Evolutionary conservation across 2,797 vertebrate species (phyloP).

Genomic region (Enteromius trimaculatus): DNA sequence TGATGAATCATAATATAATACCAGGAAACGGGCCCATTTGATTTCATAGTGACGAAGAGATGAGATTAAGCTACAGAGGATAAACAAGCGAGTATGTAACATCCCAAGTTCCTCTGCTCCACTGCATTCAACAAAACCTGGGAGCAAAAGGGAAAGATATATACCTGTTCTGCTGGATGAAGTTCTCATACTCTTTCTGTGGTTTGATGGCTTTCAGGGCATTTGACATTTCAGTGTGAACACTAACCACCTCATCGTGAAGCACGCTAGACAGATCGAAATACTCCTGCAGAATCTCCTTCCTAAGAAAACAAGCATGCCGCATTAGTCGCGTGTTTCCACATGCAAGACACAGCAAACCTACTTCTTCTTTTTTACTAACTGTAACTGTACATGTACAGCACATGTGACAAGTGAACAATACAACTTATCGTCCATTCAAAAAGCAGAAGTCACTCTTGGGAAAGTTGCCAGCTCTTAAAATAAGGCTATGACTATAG

Average conservation of each 20-base stretch:
- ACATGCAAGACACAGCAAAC: neutral
- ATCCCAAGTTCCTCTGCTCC: neutral
- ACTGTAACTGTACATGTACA: neutral
- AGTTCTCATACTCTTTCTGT: constrained; percentile 84
- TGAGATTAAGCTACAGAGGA: neutral
- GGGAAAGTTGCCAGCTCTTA: constrained; percentile 3
- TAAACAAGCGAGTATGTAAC: neutral
- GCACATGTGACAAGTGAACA: neutral
- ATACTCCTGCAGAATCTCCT: constrained; percentile 92
- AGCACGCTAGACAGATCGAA: constrained; percentile 89
- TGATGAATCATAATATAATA: neutral
- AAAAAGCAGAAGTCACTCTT: constrained; percentile 48
- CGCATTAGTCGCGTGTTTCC: neutral
- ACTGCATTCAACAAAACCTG: neutral
- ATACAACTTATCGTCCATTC: neutral
- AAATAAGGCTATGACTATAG: neutral
- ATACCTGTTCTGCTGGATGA: constrained; percentile 87
- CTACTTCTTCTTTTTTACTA: constrained; percentile 29
- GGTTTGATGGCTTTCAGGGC: constrained; percentile 84
- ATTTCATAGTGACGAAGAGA: neutral
- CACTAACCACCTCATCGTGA: constrained; percentile 83
- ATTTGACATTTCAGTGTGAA: constrained; percentile 84
- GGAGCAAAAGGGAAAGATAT: neutral
- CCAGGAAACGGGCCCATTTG: neutral
- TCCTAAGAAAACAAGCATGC: constrained; percentile 70